Evolutionary conservation across 2,797 vertebrate species (phyloP), one percentile per base, ranked within the genome.

Genomic region (Falco columbarius): DNA sequence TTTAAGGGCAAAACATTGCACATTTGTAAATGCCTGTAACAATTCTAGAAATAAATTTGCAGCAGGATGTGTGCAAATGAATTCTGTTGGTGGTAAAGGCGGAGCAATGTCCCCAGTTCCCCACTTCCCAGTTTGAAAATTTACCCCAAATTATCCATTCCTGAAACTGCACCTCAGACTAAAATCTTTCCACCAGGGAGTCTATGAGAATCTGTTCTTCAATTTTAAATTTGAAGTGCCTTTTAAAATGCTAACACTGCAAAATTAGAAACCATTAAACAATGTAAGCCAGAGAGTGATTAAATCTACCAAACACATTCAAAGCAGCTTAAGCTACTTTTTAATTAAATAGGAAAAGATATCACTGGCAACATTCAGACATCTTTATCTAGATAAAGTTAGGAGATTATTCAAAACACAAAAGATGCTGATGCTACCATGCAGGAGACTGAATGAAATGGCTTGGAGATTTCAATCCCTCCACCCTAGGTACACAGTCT

Each of bases 321-420:
- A 97, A 97, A 98, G 95, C 95, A 96, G 97, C 97, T 98, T 98
- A 98, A 98, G 98, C 95, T 97, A 97, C 97, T 98, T 98, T 98
- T 98, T 98, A 98, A 98, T 98, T 98, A 98, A 98, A 98, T 98
- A 97, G 97, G 92, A 97, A 97, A 96, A 96, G 94, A 98, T 98
- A 98, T 97, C 97, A 98, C 90, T 97, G 96, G 96, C 96, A 98
- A 98, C 97, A 96, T 96, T 98, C 97, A 97, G 96, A 97, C 95
- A 95, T 96, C 95, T 97, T 97, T 93, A 97, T 92, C 94, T 94
- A 95, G 97, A 98, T 98, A 95, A 98, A 98, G 95, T 97, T 93
- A 94, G 84, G 92, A 96, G 94, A 82, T 96, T 95, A 87, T 96
- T 97, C 71, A 90, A 96, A 97, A 97, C 85, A 96, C 82, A 96